Evolutionary conservation across 2,888 invertebrate species (phyloP).

Genomic region (Aphrophora alni): DNA sequence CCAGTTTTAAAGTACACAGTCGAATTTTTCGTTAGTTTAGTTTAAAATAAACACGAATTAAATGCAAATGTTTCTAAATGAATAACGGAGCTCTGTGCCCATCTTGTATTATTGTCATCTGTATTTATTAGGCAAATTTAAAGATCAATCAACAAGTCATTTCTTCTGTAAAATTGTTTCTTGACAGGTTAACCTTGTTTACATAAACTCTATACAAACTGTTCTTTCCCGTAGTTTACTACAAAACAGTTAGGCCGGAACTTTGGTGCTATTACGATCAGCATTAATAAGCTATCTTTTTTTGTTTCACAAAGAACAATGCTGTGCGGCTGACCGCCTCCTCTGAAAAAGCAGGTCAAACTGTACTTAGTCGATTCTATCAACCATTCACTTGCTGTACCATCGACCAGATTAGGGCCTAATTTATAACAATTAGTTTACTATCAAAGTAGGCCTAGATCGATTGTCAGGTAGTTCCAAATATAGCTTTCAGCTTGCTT

Average conservation of each 20-base stretch:
- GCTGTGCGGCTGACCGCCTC: neutral
- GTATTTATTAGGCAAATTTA: too few species aligned
- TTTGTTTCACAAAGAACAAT: conserved; percentile 6
- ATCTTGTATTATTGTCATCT: too few species aligned
- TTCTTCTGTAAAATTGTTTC: too few species aligned
- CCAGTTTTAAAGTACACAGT: too few species aligned
- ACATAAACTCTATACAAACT: too few species aligned
- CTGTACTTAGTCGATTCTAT: neutral
- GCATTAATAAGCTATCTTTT: neutral
- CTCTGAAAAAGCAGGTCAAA: neutral
- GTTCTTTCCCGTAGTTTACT: neutral
- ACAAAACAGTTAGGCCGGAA: neutral
- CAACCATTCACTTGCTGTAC: neutral
- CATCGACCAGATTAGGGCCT: neutral
- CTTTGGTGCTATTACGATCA: neutral
- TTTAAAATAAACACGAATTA: too few species aligned
- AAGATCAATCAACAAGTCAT: too few species aligned
- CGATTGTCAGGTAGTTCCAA: neutral
- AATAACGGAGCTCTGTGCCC: too few species aligned
- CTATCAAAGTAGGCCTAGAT: neutral
- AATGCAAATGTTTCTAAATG: too few species aligned
- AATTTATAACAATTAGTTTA: neutral
- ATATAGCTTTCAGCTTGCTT: neutral
- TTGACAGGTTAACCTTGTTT: too few species aligned
- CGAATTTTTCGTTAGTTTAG: too few species aligned